Evolutionary conservation across 2,888 invertebrate genomes (phyloP).

Genomic region (Rotaria macrura): DNA sequence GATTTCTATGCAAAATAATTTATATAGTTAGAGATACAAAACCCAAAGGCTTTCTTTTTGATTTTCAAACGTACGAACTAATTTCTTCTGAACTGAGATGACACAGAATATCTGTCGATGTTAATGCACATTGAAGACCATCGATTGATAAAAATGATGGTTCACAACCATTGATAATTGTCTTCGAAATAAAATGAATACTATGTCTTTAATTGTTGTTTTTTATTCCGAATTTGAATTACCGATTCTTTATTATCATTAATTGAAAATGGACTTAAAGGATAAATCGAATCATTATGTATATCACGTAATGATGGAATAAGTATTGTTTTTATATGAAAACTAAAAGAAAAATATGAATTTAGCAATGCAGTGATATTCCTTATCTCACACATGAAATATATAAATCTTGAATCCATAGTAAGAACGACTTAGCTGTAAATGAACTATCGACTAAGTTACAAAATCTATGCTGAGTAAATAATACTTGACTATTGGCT

Average conservation of each 20-base stretch:
- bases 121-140: conserved; percentile 30
- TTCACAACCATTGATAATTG: conserved; percentile 24
- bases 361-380: too few relatives aligned
- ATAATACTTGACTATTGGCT: too few relatives aligned
- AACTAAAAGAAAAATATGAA: not conserved
- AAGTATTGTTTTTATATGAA: conserved; percentile 21
- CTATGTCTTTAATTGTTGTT: too few relatives aligned
- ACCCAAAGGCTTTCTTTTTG: too few relatives aligned
- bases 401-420: too few relatives aligned
- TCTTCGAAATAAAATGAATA: not conserved
- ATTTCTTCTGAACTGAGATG: conserved; percentile 32
- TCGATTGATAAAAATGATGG: conserved; percentile 28
- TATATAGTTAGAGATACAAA: too few relatives aligned
- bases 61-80: conserved; percentile 21
- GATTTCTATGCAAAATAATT: not conserved
- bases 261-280: conserved; percentile 22
- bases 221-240: not conserved
- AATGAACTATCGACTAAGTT: too few relatives aligned
- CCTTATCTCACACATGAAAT: too few relatives aligned
- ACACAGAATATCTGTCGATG: conserved; percentile 28
- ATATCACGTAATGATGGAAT: conserved; percentile 30
- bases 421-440: too few relatives aligned
- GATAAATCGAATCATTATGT: conserved; percentile 28
- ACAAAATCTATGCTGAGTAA: too few relatives aligned
- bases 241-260: not conserved